A percentile compares a stretch with the other conserved stretches of the same genome.
These are phyloP conservation scores for Sipha maydis DNA, from an alignment of 2,888 invertebrate genomes.

Conservation along the genomic window DNA sequence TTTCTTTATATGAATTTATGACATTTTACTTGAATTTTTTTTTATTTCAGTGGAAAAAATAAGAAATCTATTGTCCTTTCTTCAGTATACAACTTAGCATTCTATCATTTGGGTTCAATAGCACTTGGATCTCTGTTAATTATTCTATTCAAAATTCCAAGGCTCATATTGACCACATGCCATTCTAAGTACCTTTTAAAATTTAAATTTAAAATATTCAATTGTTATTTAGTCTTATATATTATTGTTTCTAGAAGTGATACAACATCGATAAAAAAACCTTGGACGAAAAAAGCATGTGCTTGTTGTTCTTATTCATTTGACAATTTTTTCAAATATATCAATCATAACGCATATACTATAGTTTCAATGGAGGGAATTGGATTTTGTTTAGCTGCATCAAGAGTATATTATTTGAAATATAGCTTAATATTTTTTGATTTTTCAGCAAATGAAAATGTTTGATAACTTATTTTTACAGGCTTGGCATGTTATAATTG, in stretches of 20 bases:
- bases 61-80: conserved; percentile 76
- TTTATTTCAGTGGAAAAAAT: conserved; percentile 63
- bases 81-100: conserved; percentile 79
- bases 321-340: conserved; percentile 89
- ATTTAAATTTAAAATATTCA: neutral
- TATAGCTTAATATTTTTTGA: neutral
- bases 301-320: conserved; percentile 91
- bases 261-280: conserved; percentile 70
- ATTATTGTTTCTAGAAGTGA: conserved; percentile 71
- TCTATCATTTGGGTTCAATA: conserved; percentile 93
- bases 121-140: conserved; percentile 95
- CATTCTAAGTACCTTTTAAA: conserved; percentile 78
- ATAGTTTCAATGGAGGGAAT: conserved; percentile 92
- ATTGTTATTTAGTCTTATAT: neutral
- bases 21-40: conserved; percentile 39
- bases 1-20: conserved; percentile 33
- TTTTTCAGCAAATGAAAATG: neutral
- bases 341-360: conserved; percentile 95
- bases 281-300: conserved; percentile 75
- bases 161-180: conserved; percentile 88
- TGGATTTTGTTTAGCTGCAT: conserved; percentile 90
- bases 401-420: conserved; percentile 74
- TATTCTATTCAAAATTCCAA: conserved; percentile 90
- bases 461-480: conserved; percentile 67
- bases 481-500: conserved; percentile 87